Base-by-base conservation (phyloP, 1,140 invertebrate genomes). In the Eciton burchellii region DNA sequence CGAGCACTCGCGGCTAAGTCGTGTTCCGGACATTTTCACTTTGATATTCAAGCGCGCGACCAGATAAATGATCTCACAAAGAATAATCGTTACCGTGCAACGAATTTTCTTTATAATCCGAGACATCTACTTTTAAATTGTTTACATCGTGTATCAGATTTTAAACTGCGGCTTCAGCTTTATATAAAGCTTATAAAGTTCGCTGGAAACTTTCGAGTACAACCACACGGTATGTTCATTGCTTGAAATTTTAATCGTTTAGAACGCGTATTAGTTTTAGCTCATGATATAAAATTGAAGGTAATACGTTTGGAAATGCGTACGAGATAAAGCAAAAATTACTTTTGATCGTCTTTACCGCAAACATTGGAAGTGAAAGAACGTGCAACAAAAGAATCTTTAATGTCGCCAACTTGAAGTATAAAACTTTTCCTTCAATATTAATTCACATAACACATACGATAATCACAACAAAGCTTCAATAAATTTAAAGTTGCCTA, bases 11-110 rank as follows among this genome's bases (percentile, higher is more conserved):
- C 49, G 35, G 19, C 21, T 56, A 77, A 54, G 62, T 77, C 11
- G 43, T 74, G 72, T 43, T 63, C 63, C n/a, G 14, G 49, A 68
- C 24, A 56, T 56, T 77, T 79, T 70, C 24, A 79, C 24, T 77
- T 79, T 79, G 52, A 56, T 35, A 79, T 79, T 43, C 66, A 70
- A 43, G 52, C 12, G 24, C 43, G 56, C 11, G 35, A 68, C 16
- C 62, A 45, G 16, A 43, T 14, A 68, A 45, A 56, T n/a, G 41
- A 79, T 12, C 68, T 57, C 54, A 35, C 49, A 56, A 79, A 79
- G 49, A 79, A 16, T 68, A 79, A 45, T 79, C 49, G 21, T 43
- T 35, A 54, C 1, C 43, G 14, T n/a, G 5, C 35, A 45, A 66
- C 11, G 43, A 49, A 70, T 56, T 79, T 21, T 57, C 41, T 79